Conservation (phyloP, 2,888 invertebrate genomes). For the Macropis europaea region DNA sequence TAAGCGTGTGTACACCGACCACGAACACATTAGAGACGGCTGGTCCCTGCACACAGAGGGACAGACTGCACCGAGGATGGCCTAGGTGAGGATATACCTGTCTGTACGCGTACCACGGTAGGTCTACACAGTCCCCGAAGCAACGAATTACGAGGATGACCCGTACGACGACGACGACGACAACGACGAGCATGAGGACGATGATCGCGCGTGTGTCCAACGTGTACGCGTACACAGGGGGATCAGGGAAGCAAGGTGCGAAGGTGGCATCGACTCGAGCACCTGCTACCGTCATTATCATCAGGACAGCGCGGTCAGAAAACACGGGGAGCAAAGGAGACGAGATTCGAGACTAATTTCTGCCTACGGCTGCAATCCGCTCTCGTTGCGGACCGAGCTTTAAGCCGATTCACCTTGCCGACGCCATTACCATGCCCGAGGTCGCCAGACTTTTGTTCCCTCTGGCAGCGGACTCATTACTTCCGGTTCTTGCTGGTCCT, state of each 20-base stretch:
- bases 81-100: conserved; percentile 50
- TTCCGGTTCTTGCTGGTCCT: conserved; percentile 32
- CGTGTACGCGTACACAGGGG: conserved; percentile 30
- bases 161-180: conserved; percentile 59
- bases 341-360: conserved; percentile 72
- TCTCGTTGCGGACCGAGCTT: conserved; percentile 51
- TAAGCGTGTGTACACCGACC: conserved; percentile 63
- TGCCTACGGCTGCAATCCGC: conserved; percentile 68
- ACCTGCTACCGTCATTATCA: conserved; percentile 77
- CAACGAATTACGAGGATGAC: conserved; percentile 69
- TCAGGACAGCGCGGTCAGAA: conserved; percentile 70
- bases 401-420: conserved; percentile 50
- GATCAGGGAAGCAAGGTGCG: conserved; percentile 66
- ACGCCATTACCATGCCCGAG: conserved; percentile 43
- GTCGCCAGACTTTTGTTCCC: conserved; percentile 26
- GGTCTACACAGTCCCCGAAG: conserved; percentile 58
- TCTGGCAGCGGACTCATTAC: conserved; percentile 46
- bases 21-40: conserved; percentile 28
- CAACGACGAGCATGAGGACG: conserved; percentile 41
- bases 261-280: conserved; percentile 75
- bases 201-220: conserved; percentile 34
- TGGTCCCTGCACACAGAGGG: too few species aligned
- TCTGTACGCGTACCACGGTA: conserved; percentile 61
- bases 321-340: conserved; percentile 68
- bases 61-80: conserved; percentile 23